Evolutionary conservation across 2,113 vertebrate genomes (phyloP), one percentile per base, ranked within the genome.

Genomic region (Seriola aureovittata): DNA sequence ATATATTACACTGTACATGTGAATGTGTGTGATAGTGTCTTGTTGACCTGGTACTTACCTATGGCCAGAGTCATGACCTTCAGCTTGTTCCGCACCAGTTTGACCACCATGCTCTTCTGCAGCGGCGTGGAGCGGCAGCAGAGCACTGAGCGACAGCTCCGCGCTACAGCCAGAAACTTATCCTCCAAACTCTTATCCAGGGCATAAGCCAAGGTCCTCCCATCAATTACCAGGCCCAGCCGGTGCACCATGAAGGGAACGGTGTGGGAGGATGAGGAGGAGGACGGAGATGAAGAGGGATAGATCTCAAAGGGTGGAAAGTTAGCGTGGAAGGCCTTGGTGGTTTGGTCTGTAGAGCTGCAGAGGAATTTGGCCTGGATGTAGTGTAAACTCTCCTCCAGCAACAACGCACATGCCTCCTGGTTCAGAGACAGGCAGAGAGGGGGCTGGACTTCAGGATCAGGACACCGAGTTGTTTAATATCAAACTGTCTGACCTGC

Each of bases 101-200:
- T 97, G 78, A 99, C 98, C 84, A 99, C 97, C 97, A 97, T 97
- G 93, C 98, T 99, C 93, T 99, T 99, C 94, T 99, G 98, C 69
- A 99, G 94, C 0, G 98, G 98, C 0, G 98, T 99, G 10, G 97
- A 97, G 4, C 98, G 96, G 83, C 97, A 99, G 92, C 98, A 99
- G 1, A 99, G 95, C 10, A 99, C 97, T 0, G 97, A 96, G 8
- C 95, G 96, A 88, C 98, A 99, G 85, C 91, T 97, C 59, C 95
- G 94, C 3, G 98, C 97, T 0, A 99, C 92, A 0, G 95, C 94
- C 81, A 99, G 96, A 77, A 99, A 99, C 90, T 96, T 97, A 59
- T 99, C 97, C 91, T 99, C 97, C 78, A 99, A 92, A 19, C 80
- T 94, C 75, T 93, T 94, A 34, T 99, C 97, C 66, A 99, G 95